Conservation (phyloP, 2,113 vertebrate genomes). For the Scomber japonicus region DNA sequence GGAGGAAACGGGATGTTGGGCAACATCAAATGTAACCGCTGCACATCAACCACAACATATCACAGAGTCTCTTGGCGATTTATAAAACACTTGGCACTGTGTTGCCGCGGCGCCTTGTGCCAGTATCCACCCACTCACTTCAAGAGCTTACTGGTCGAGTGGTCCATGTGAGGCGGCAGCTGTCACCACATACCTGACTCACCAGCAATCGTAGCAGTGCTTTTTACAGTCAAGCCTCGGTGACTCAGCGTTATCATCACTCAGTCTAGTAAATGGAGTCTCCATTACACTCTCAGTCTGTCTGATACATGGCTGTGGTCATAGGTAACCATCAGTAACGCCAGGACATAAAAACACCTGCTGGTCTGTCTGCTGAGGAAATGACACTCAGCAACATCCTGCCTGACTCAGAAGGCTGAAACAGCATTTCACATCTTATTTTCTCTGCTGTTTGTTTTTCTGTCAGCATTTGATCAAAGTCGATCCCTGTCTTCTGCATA, state of each 20-base stretch:
- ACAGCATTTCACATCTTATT: constrained; percentile 22
- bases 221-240: constrained; percentile 39
- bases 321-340: constrained; percentile 10
- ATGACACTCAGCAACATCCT: constrained; percentile 16
- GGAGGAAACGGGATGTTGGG: constrained; percentile 40
- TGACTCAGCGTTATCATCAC: constrained; percentile 52
- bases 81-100: constrained; percentile 46
- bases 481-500: constrained; percentile 44
- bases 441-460: background rate
- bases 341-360: constrained; percentile 22
- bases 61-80: constrained; percentile 39
- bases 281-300: constrained; percentile 7
- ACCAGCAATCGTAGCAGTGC: constrained; percentile 43
- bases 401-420: constrained; percentile 19
- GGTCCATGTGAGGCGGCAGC: constrained; percentile 45
- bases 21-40: constrained; percentile 49
- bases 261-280: constrained; percentile 42
- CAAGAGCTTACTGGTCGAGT: constrained; percentile 31
- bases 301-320: constrained; percentile 44
- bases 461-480: constrained; percentile 63
- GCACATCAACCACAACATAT: constrained; percentile 44
- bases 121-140: constrained; percentile 49
- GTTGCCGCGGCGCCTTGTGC: constrained; percentile 36
- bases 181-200: constrained; percentile 62
- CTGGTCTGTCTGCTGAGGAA: constrained; percentile 21